These are phyloP conservation scores for Babyrousa celebensis DNA, from an alignment of 2,797 vertebrate species.

Conservation along the genomic window DNA sequence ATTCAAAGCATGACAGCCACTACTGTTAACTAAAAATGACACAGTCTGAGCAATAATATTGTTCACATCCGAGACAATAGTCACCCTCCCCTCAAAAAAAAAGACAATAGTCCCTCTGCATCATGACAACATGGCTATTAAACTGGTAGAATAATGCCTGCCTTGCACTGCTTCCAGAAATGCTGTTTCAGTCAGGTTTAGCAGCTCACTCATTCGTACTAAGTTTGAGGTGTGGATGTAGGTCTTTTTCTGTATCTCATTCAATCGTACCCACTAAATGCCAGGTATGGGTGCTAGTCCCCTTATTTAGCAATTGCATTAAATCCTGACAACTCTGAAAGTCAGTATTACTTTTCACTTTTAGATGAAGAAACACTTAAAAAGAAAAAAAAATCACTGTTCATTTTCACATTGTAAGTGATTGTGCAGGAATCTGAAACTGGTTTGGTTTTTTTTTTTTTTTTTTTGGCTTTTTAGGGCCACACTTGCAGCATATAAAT, in stretches of 20 bases:
- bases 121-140: slow-evolving; percentile 7
- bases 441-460: background rate
- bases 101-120: background rate
- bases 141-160: background rate
- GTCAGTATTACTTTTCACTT: background rate
- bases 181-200: background rate
- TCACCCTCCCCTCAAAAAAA: no score
- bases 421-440: background rate
- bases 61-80: background rate
- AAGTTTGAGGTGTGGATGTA: background rate
- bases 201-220: background rate
- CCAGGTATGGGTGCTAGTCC: background rate
- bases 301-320: background rate
- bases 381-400: background rate
- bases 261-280: background rate
- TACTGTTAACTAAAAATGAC: background rate
- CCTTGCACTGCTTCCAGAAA: background rate
- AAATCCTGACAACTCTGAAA: background rate
- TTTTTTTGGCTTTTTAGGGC: no score
- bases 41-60: background rate
- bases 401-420: background rate
- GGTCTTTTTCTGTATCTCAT: background rate
- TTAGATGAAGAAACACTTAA: background rate
- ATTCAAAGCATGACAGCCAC: background rate
- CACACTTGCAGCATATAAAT: no score